phyloP scores from a whole-genome alignment of 2,797 vertebrate species.

The Pachyuromys duprasi region DNA sequence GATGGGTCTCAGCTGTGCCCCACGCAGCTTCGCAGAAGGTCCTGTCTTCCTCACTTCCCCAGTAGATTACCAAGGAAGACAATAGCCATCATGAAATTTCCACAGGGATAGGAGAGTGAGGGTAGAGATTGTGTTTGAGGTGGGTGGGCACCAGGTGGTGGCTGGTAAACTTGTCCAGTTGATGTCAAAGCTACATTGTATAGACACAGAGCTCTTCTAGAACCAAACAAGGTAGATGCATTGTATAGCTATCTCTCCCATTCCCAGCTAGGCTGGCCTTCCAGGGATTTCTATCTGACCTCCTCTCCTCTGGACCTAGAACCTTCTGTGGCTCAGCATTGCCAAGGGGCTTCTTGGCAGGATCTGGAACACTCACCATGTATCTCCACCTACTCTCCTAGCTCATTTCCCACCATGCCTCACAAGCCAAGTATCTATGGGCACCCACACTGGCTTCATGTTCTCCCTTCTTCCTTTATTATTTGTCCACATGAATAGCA shows the following conservation, averaged over 20 bases:
- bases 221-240: neutral
- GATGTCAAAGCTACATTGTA: neutral
- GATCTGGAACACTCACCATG: neutral
- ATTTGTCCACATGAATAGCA: neutral
- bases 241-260: neutral
- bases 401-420: neutral
- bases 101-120: neutral
- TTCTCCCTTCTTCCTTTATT: neutral
- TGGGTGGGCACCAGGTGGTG: neutral
- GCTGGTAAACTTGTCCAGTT: neutral
- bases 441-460: fast-evolving
- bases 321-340: neutral
- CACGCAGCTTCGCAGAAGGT: neutral
- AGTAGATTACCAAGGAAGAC: neutral
- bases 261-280: neutral
- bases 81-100: neutral
- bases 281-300: neutral
- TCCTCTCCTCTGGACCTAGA: neutral
- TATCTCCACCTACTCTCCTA: neutral
- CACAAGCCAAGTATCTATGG: neutral
- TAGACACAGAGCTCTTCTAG: neutral
- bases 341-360: neutral
- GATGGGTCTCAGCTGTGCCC: neutral
- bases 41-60: neutral
- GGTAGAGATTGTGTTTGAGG: neutral